Evolutionary conservation across 2,797 vertebrate genomes (phyloP).

Genomic region (Danio aesculapii): DNA sequence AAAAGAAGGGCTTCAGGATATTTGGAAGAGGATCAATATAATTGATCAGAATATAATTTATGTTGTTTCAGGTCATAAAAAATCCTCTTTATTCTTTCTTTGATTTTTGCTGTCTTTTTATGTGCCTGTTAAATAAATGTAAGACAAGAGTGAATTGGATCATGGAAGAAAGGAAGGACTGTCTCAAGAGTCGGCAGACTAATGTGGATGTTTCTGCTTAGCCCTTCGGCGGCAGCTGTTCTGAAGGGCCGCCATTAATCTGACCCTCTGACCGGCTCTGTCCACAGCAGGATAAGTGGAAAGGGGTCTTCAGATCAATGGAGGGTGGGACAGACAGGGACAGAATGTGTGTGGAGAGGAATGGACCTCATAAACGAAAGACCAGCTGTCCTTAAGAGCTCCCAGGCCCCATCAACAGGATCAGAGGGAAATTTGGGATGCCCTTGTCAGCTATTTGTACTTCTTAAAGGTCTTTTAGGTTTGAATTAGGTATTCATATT

Average conservation of each 20-base stretch:
- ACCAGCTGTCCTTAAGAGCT: slow-evolving; percentile 51
- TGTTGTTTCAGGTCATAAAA: slow-evolving; percentile 26
- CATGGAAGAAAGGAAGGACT: slow-evolving; percentile 14
- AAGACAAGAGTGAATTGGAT: slow-evolving; percentile 10
- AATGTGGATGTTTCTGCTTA: slow-evolving; percentile 18
- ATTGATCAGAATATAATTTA: slow-evolving; percentile 33
- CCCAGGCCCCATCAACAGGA: slow-evolving; percentile 8
- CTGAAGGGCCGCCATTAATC: slow-evolving; percentile 43
- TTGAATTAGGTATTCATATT: background rate
- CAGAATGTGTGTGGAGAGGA: slow-evolving; percentile 39
- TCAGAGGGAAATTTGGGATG: slow-evolving; percentile 10
- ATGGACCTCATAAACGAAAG: slow-evolving; percentile 46
- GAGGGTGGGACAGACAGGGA: slow-evolving; percentile 40
- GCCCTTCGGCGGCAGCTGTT: slow-evolving; percentile 56
- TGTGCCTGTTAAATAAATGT: slow-evolving; percentile 37
- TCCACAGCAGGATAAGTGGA: slow-evolving; percentile 32
- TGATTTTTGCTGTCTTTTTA: slow-evolving; percentile 10
- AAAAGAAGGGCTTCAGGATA: slow-evolving; percentile 16
- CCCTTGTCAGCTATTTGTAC: slow-evolving; percentile 1
- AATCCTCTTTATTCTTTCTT: slow-evolving; percentile 37
- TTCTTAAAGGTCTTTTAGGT: background rate
- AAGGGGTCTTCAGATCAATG: slow-evolving; percentile 49
- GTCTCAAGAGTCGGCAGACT: slow-evolving; percentile 18
- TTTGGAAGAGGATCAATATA: slow-evolving; percentile 38
- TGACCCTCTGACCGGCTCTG: slow-evolving; percentile 39